These are phyloP conservation scores for Bugula neritina DNA, from an alignment of 2,888 invertebrate genomes.

Conservation along the genomic window DNA sequence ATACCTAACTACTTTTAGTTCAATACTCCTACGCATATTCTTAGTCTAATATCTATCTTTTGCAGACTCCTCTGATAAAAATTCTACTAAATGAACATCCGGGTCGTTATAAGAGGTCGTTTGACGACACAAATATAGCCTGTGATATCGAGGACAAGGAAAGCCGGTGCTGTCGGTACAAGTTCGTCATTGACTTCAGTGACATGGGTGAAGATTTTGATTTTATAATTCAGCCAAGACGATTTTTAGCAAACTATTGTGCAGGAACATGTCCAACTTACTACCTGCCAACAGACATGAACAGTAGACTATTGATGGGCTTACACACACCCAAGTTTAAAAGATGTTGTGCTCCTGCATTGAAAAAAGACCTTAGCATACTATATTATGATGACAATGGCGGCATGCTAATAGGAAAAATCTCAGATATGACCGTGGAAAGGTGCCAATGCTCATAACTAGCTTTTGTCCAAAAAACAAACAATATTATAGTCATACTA, in stretches of 20 bases:
- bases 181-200: constrained; percentile 85
- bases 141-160: constrained; percentile 77
- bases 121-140: constrained; percentile 57
- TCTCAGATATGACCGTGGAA: constrained; percentile 91
- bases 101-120: constrained; percentile 8
- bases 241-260: constrained; percentile 92
- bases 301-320: constrained; percentile 11
- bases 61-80: constrained; percentile 12
- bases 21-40: no score
- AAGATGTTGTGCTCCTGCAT: constrained; percentile 79
- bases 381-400: constrained; percentile 77
- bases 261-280: constrained; percentile 81
- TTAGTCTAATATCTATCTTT: background rate
- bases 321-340: background rate
- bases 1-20: no score
- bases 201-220: constrained; percentile 80
- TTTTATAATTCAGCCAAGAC: constrained; percentile 91
- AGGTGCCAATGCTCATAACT: constrained; percentile 69
- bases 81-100: background rate
- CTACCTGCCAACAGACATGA: constrained; percentile 4
- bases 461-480: no score
- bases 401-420: constrained; percentile 77
- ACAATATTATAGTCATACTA: no score
- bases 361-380: constrained; percentile 75
- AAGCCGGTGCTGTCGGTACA: constrained; percentile 85